These are phyloP conservation scores for Epistrophe eligans DNA, from an alignment of 2,888 invertebrate species.

Conservation along the genomic window DNA sequence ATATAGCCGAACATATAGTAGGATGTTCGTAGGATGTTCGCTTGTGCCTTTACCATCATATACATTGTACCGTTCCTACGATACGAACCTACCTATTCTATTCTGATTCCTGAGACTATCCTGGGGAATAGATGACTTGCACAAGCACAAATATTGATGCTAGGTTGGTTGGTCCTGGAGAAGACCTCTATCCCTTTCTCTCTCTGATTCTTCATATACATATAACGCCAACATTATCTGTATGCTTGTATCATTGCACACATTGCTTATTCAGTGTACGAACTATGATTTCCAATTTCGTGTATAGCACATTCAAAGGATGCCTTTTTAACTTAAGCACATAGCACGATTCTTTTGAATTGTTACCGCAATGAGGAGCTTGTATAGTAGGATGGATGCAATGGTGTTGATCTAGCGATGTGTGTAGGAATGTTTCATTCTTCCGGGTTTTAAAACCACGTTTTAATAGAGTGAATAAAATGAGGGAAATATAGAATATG, in stretches of 20 bases:
- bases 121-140: slow-evolving; percentile 57
- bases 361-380: slow-evolving; percentile 52
- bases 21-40: slow-evolving; percentile 40
- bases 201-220: not conserved
- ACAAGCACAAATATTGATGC: slow-evolving; percentile 72
- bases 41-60: slow-evolving; percentile 11
- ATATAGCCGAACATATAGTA: slow-evolving; percentile 41
- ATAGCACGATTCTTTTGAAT: slow-evolving; percentile 72
- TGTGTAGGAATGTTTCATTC: slow-evolving; percentile 30
- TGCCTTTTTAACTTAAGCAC: slow-evolving; percentile 65
- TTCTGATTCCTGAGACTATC: slow-evolving; percentile 25
- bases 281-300: slow-evolving; percentile 68
- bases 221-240: slow-evolving; percentile 44
- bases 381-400: not conserved
- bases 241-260: slow-evolving; percentile 32
- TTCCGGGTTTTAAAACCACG: slow-evolving; percentile 56
- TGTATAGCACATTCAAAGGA: slow-evolving; percentile 59
- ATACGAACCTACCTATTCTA: not conserved
- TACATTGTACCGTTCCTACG: too few relatives aligned
- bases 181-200: not conserved
- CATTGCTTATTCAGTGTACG: slow-evolving; percentile 68
- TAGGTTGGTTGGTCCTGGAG: slow-evolving; percentile 30
- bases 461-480: slow-evolving; percentile 42
- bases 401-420: not conserved
- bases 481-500: slow-evolving; percentile 45